Base-by-base conservation (phyloP, 2,888 invertebrate species). In the Eilema sororculum region DNA sequence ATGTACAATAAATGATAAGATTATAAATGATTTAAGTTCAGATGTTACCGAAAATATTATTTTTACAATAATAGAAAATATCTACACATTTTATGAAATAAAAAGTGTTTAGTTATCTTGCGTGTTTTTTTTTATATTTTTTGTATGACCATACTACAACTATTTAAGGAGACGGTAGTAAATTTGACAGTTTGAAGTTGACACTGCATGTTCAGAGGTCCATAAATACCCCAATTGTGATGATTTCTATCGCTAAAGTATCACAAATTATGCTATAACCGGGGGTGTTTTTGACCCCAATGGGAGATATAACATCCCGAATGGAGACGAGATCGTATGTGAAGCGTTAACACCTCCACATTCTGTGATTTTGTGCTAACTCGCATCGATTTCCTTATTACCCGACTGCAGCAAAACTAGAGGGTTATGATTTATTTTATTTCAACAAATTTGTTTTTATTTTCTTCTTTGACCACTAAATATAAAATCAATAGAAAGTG, bases 1-100 rank as follows among this genome's bases (percentile, higher is more conserved):
- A 94, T 94, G 87, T 92, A 92, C 92, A 91, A 83, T 77, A 86
- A 67, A 71, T 68, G 61, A 68, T 65, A 65, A n/a, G 65, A 52
- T 60, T 63, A 60, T 66, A 65, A 13, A 52, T 52, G 41, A 67
- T 68, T 57, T 20, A 68, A 59, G 60, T 66, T 46, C 20, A 46
- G 33, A 28, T 65, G 56, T 65, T 33, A 25, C 33, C 62, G 28
- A 66, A 65, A 24, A 58, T 63, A 22, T 46, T 56, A 57, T 60
- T 41, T 41, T 60, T 66, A 68, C 62, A 66, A 72, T 66, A 65
- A 68, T 68, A 72, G 63, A 58, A 65, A 60, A 65, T 69, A 70
- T 70, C 66, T 67, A 69, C 62, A 68, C 33, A 58, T 64, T 57
- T 61, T 52, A 58, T 46, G 20, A 46, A 68, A 67, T 67, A 60